Conservation (phyloP, 2,888 invertebrate genomes). For the Tetranychus truncatus region DNA sequence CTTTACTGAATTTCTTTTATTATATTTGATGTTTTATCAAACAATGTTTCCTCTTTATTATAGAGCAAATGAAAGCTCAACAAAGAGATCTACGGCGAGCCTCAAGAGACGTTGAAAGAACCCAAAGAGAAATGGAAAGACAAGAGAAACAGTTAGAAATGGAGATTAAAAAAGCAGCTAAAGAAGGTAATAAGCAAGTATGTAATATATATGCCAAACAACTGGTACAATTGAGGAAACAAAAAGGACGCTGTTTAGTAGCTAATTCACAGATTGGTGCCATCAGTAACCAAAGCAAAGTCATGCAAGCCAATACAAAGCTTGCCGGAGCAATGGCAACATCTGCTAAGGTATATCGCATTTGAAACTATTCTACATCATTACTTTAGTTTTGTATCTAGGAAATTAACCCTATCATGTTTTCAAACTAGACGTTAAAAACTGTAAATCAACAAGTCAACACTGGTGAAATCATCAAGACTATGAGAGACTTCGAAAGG, state of each 20-base stretch:
- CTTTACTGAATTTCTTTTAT: neutral
- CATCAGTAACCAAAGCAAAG: constrained; percentile 65
- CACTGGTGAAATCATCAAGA: constrained; percentile 60
- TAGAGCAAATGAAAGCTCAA: constrained; percentile 65
- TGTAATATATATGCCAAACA: constrained; percentile 61
- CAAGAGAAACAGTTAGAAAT: constrained; percentile 74
- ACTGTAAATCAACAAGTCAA: constrained; percentile 69
- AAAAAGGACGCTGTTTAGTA: constrained; percentile 59
- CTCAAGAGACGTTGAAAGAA: constrained; percentile 62
- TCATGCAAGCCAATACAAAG: constrained; percentile 68
- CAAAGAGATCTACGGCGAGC: constrained; percentile 60
- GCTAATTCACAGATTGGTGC: constrained; percentile 59
- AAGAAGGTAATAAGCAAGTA: constrained; percentile 66
- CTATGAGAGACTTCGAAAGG: constrained; percentile 62
- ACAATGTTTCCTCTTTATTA: neutral
- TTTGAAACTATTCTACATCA: no score
- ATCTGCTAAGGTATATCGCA: neutral
- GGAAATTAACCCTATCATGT: constrained; percentile 22
- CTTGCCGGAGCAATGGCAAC: constrained; percentile 47
- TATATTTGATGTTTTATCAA: neutral
- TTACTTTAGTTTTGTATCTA: no score
- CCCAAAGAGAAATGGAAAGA: constrained; percentile 56
- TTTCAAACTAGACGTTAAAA: constrained; percentile 47
- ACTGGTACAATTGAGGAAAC: constrained; percentile 64
- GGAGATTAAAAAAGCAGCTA: constrained; percentile 73